These are phyloP conservation scores for Elephas maximus DNA, from an alignment of 2,113 vertebrate genomes.

Conservation along the genomic window DNA sequence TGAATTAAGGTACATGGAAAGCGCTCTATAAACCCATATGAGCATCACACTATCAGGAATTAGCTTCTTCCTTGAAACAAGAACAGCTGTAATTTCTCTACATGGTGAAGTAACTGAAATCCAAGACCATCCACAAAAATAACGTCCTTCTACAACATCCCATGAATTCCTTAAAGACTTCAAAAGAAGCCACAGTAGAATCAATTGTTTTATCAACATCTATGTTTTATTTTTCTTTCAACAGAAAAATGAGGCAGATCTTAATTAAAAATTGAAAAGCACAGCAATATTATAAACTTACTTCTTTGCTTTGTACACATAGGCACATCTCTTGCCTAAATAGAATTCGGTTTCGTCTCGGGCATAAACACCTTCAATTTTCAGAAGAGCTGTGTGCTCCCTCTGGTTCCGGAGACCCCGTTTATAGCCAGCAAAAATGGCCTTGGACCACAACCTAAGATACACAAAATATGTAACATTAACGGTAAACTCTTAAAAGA, in stretches of 20 bases:
- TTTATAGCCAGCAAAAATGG: constrained; percentile 98
- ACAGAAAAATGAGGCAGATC: background rate
- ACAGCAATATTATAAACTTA: constrained; percentile 84
- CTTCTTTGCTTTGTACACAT: constrained; percentile 99
- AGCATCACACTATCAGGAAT: too few relatives aligned
- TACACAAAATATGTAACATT: background rate
- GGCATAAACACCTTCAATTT: constrained; percentile 97
- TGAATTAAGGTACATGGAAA: background rate
- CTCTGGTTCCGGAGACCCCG: constrained; percentile 98
- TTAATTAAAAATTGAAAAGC: background rate
- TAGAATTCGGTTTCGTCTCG: constrained; percentile 97
- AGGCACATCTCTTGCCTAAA: constrained; percentile 97
- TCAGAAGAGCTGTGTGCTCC: constrained; percentile 97
- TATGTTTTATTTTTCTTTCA: background rate
- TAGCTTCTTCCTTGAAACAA: background rate
- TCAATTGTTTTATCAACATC: background rate
- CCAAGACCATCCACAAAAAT: background rate
- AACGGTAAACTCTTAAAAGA: background rate
- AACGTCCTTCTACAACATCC: background rate
- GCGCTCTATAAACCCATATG: background rate
- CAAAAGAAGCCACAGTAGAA: background rate
- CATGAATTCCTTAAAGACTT: background rate
- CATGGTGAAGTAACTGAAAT: background rate
- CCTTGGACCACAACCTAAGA: constrained; percentile 97
- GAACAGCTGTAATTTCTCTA: background rate